Conservation (phyloP, 2,888 invertebrate genomes). For the Drosophila setosimentum region DNA sequence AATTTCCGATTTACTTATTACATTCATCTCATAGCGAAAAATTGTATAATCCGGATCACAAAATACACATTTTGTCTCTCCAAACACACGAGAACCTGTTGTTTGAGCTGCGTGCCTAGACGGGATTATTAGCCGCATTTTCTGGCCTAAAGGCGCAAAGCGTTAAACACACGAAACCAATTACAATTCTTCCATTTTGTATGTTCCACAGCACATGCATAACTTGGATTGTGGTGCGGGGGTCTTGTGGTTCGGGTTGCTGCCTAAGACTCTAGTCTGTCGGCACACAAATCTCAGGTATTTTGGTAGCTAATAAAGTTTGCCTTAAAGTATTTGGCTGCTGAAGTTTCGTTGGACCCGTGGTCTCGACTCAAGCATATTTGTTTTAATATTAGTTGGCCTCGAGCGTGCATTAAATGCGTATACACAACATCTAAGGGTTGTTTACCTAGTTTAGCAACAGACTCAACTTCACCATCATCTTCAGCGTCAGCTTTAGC, state of each 20-base stretch:
- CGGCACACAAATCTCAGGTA: slow-evolving; percentile 75
- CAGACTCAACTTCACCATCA: slow-evolving; percentile 15
- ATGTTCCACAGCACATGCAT: slow-evolving; percentile 33
- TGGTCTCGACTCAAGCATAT: slow-evolving; percentile 52
- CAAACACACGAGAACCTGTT: slow-evolving; percentile 27
- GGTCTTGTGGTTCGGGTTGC: background rate
- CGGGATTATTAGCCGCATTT: slow-evolving; percentile 64
- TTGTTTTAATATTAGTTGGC: slow-evolving; percentile 75
- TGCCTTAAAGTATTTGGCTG: slow-evolving; percentile 74
- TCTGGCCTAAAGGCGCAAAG: slow-evolving; percentile 52
- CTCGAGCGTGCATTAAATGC: slow-evolving; percentile 48
- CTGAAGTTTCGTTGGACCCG: slow-evolving; percentile 41
- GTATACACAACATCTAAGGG: slow-evolving; percentile 50
- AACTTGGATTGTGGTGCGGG: slow-evolving; percentile 4
- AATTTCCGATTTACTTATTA: slow-evolving; percentile 14
- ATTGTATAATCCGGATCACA: background rate
- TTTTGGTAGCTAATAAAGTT: slow-evolving; percentile 77
- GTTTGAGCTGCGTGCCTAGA: slow-evolving; percentile 62
- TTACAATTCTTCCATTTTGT: slow-evolving; percentile 59
- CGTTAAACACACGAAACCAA: slow-evolving; percentile 80
- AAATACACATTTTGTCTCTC: slow-evolving; percentile 14
- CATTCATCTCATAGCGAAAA: slow-evolving; percentile 5
- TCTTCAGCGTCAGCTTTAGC: slow-evolving; percentile 17
- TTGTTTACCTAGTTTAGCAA: slow-evolving; percentile 63
- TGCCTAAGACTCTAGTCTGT: slow-evolving; percentile 29